phyloP scores from a whole-genome alignment of 2,797 vertebrate species.

The Liparis tanakae region DNA sequence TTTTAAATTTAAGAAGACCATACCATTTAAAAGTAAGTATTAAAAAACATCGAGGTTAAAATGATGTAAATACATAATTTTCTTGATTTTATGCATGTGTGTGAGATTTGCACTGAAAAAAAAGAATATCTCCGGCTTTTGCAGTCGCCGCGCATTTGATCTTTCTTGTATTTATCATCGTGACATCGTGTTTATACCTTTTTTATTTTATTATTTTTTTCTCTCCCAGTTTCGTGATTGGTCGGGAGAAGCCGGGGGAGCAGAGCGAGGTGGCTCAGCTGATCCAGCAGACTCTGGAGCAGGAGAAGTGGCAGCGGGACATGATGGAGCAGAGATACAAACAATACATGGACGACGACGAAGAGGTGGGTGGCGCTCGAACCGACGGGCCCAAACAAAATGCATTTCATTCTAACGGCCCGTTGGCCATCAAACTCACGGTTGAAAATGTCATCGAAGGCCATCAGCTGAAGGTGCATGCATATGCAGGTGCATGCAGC shows the following conservation, averaged over 20 bases:
- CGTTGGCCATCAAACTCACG: neutral
- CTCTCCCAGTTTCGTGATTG: slow-evolving; percentile 90
- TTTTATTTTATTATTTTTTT: neutral
- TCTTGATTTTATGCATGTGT: neutral
- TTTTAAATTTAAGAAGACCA: no score
- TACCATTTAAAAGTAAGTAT: no score
- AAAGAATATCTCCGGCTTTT: neutral
- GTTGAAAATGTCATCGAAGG: neutral
- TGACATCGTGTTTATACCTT: no score
- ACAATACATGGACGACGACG: slow-evolving; percentile 92
- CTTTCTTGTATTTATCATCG: slow-evolving; percentile 76
- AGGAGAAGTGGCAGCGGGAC: slow-evolving; percentile 96
- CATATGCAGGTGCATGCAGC: no score
- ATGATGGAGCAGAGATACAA: slow-evolving; percentile 97
- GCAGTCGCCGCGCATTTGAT: neutral
- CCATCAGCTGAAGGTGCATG: no score
- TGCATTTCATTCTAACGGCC: neutral
- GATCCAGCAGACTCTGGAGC: slow-evolving; percentile 97
- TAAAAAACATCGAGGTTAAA: neutral
- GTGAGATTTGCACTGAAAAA: neutral
- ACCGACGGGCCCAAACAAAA: neutral
- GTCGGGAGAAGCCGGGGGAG: slow-evolving; percentile 95
- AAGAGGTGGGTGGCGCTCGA: slow-evolving; percentile 78
- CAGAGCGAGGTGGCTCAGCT: slow-evolving; percentile 98
- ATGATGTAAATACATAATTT: neutral